Evolutionary conservation across 2,888 invertebrate species (phyloP), one percentile per base, ranked within the genome.

Genomic region (Agriotes lineatus): DNA sequence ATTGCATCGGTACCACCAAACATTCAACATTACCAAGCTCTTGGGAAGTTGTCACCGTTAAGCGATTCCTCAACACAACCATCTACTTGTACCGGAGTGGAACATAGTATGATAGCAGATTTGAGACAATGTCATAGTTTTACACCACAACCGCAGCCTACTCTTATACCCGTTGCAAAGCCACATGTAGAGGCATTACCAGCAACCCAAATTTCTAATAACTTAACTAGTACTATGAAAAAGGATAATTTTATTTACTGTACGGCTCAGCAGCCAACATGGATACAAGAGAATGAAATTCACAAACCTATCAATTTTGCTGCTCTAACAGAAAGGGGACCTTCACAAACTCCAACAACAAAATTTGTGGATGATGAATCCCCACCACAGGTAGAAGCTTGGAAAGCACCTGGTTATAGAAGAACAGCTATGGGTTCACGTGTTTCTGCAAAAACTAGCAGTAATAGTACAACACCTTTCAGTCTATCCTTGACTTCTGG

Each of bases 161-260:
- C 78, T 54, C 63, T 80, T 4, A 75, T 79, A 54, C 76, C 79
- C 63, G 81, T 37, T 10, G 20, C 65, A 9, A 62, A 58, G 9
- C n/a, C n/a, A n/a, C 62, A 67, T 35, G 48, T 57, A 22, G 66
- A 67, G 18, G 6, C 58, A 10, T 12, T 76, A 37, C 79, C 33
- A 77, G 78, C 65, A 78, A 78, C 75, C 57, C 80, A 30, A 35
- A 52, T 67, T 77, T 79, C 70, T 10, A 52, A 69, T 10, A 77
- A 70, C 54, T 67, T 79, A 12, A 78, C 77, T 52, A 86, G 89
- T 19, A 87, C 89, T 19, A 88, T 91, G 0, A 88, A 90, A 71
- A 95, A 96, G 79, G 97, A 96, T 85, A 94, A 96, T 0, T 88
- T 97, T 72, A 96, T 97, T 84, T 93, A 94, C 81, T 94, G 95